Evolutionary conservation across 2,888 invertebrate genomes (phyloP).

Genomic region (Byasa hedistus): DNA sequence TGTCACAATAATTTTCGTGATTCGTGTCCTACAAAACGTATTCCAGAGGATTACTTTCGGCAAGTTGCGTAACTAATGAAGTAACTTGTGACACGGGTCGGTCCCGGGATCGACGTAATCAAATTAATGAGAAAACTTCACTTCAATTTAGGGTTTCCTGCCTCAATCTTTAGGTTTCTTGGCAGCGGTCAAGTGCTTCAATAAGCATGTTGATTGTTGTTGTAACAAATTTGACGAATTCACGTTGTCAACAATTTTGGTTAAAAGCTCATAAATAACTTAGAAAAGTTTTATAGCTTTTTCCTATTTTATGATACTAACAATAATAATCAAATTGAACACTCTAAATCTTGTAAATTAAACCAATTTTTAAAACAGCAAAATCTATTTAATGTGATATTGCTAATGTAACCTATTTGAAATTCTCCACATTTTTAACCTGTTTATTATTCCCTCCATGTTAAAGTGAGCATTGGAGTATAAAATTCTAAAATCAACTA

Average conservation of each 20-base stretch:
- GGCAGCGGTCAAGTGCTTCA: conserved; percentile 69
- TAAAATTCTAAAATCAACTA: conserved; percentile 79
- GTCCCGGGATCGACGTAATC: conserved; percentile 77
- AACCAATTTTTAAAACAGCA: not conserved
- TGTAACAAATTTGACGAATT: conserved; percentile 18
- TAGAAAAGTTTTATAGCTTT: not conserved
- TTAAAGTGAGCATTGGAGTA: conserved; percentile 63
- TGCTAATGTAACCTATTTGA: not conserved
- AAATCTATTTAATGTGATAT: not conserved
- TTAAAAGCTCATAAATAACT: not conserved
- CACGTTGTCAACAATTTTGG: not conserved
- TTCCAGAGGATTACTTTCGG: conserved; percentile 74
- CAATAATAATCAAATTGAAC: not conserved
- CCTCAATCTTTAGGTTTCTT: conserved; percentile 75
- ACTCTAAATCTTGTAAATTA: not conserved
- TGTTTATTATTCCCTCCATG: conserved; percentile 42
- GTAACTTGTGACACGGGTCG: conserved; percentile 80
- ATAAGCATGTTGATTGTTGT: conserved; percentile 51
- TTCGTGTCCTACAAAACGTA: conserved; percentile 73
- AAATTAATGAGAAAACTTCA: conserved; percentile 80
- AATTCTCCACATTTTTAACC: conserved; percentile 49
- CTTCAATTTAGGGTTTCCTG: conserved; percentile 76
- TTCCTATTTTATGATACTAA: not conserved
- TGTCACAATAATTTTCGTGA: conserved; percentile 62
- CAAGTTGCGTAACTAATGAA: conserved; percentile 78